Evolutionary conservation across 2,888 invertebrate species (phyloP), one percentile per base, ranked within the genome.

Genomic region (Polyploca ridens): DNA sequence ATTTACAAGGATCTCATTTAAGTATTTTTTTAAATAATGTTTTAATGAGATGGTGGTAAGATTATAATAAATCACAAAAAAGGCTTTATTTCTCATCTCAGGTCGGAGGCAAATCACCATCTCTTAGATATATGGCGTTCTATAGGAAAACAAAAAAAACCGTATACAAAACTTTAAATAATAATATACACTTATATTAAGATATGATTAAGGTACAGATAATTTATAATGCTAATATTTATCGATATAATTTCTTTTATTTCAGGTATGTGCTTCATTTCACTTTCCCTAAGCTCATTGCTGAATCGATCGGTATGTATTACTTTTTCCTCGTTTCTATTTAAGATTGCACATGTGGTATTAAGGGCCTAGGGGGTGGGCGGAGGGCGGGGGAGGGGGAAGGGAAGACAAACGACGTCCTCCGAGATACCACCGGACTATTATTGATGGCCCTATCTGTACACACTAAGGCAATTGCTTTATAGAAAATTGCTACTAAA

Each of bases 191-290:
- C 35, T 35, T 0, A 35, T 35, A 35, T 35, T 7, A 41, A 41
- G 41, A 41, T 27, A 2, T 27, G 27, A 27, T 27, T 27, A 27
- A 41, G 41, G 35, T 46, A 46, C 13, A 46, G 6, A n/a, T 46
- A 46, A 7, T 6, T 1, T 46, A 46, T 11, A 46, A 19, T 61
- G 35, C n/a, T n/a, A 46, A 46, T 62, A 54, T 68, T 61, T 68
- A 67, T 60, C 2, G 27, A 27, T 27, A 2, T 27, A 27, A 27
- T 46, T 71, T 62, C 71, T 65, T 76, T 71, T 79, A 75, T 81
- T 79, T 14, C 82, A 82, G 82, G 82, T 82, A 82, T 69, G 75
- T 66, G 41, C 41, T 41, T 41, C 60, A 46, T 49, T 66, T 49
- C 71, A 65, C 71, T 71, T 64, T 62, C 70, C 72, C 67, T 67